These are phyloP conservation scores for Archilochus colubris DNA, from an alignment of 2,113 vertebrate genomes.

Conservation along the genomic window DNA sequence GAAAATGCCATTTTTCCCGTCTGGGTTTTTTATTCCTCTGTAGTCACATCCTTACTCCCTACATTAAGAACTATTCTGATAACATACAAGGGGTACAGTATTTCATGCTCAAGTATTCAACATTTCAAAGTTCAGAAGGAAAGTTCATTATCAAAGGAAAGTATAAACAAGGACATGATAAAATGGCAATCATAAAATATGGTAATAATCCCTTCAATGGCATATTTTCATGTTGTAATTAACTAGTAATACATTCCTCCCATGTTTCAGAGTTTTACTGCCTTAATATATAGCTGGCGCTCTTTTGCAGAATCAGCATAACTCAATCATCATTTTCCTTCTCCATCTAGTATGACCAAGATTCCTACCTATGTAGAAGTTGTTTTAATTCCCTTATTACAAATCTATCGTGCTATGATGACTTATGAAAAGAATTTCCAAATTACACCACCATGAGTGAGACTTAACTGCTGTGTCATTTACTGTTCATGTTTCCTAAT, in stretches of 20 bases:
- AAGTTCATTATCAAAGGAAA: conserved; percentile 24
- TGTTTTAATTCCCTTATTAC: background rate
- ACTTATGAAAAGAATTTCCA: background rate
- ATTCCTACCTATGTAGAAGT: background rate
- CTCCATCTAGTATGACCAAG: background rate
- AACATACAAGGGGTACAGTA: background rate
- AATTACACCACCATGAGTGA: background rate
- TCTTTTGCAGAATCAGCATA: conserved; percentile 46
- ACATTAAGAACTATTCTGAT: background rate
- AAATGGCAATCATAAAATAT: conserved; percentile 43
- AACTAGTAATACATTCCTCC: conserved; percentile 49
- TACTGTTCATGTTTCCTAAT: background rate
- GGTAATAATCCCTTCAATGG: conserved; percentile 38
- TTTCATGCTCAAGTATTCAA: conserved; percentile 11
- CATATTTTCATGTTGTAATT: conserved; percentile 50
- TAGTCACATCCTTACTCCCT: background rate
- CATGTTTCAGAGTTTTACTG: conserved; percentile 49
- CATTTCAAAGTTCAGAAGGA: conserved; percentile 32
- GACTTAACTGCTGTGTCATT: background rate
- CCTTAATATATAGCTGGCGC: conserved; percentile 33
- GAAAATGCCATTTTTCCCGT: background rate
- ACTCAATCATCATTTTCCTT: background rate
- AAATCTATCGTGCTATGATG: background rate
- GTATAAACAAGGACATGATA: conserved; percentile 54
- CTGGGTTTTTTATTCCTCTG: background rate